A percentile compares a stretch with the other conserved stretches of the same genome.
These are phyloP conservation scores for Iselma pallidipennis DNA, from an alignment of 2,888 invertebrate genomes.

Conservation along the genomic window DNA sequence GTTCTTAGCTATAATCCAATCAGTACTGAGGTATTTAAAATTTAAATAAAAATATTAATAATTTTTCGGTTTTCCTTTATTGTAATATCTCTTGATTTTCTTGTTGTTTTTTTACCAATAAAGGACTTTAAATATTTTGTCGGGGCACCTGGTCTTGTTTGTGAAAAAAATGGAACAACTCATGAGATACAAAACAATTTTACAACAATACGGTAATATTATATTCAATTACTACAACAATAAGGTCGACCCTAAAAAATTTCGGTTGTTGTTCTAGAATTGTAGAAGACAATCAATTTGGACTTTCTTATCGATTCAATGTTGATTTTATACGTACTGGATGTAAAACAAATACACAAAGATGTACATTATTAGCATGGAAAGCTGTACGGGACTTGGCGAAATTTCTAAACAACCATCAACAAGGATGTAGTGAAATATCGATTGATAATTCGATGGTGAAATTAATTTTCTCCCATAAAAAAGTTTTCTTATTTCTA, in stretches of 20 bases:
- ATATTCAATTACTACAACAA: background rate
- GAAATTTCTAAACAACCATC: constrained; percentile 11
- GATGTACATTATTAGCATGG: constrained; percentile 24
- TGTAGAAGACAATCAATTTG: constrained; percentile 6
- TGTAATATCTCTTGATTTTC: background rate
- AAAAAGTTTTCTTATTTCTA: background rate
- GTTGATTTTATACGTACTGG: constrained; percentile 17
- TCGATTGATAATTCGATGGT: constrained; percentile 10
- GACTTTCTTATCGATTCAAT: constrained; percentile 10
- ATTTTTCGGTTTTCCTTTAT: background rate
- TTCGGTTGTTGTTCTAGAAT: constrained; percentile 5
- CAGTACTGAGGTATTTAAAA: constrained; percentile 10
- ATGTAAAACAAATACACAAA: constrained; percentile 13
- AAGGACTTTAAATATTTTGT: constrained; percentile 19
- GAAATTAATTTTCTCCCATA: background rate
- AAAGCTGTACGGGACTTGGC: constrained; percentile 17
- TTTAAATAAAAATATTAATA: background rate
- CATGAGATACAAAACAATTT: constrained; percentile 11
- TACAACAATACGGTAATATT: constrained; percentile 22
- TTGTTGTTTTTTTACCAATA: background rate
- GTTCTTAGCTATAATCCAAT: background rate
- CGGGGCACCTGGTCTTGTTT: constrained; percentile 19
- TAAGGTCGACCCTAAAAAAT: too few species aligned
- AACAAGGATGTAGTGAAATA: background rate
- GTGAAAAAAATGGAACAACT: constrained; percentile 21